These are phyloP conservation scores for Strigamia transsilvanica DNA, from an alignment of 2,888 invertebrate species.

Conservation along the genomic window DNA sequence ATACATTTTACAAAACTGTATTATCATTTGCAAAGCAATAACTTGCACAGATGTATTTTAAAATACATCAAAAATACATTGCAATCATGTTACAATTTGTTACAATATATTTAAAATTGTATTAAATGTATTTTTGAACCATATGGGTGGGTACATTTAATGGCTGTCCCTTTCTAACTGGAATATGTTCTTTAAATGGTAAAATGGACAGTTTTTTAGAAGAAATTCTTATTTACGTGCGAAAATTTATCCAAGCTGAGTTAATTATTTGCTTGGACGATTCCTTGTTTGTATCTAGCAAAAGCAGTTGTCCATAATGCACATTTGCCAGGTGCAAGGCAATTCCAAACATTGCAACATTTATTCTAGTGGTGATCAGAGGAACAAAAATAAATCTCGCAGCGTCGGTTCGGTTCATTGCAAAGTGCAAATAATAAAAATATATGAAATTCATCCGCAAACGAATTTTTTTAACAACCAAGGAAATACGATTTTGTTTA, in stretches of 20 bases:
- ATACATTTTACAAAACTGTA: too few relatives aligned
- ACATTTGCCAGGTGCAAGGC: conserved; percentile 33
- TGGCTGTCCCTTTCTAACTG: too few relatives aligned
- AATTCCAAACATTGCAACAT: conserved; percentile 23
- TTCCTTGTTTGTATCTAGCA: background rate
- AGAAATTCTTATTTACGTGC: conserved; percentile 1
- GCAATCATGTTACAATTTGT: too few relatives aligned
- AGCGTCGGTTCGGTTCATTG: conserved; percentile 14
- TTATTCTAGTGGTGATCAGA: background rate
- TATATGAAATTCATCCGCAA: conserved; percentile 23
- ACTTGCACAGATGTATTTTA: too few relatives aligned
- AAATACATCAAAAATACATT: too few relatives aligned
- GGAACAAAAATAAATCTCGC: background rate
- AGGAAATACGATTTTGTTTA: conserved; percentile 42
- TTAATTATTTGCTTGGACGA: conserved; percentile 43
- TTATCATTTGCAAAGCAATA: too few relatives aligned
- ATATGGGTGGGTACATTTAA: too few relatives aligned
- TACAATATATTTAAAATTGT: too few relatives aligned
- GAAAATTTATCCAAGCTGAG: conserved; percentile 23
- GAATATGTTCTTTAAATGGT: background rate
- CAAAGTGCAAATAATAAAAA: conserved; percentile 43
- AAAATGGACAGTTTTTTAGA: background rate
- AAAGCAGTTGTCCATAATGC: conserved; percentile 30
- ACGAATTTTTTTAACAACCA: background rate
- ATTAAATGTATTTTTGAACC: too few relatives aligned